Base-by-base conservation (phyloP, 2,888 invertebrate species). In the Exocentrus adspersus region DNA sequence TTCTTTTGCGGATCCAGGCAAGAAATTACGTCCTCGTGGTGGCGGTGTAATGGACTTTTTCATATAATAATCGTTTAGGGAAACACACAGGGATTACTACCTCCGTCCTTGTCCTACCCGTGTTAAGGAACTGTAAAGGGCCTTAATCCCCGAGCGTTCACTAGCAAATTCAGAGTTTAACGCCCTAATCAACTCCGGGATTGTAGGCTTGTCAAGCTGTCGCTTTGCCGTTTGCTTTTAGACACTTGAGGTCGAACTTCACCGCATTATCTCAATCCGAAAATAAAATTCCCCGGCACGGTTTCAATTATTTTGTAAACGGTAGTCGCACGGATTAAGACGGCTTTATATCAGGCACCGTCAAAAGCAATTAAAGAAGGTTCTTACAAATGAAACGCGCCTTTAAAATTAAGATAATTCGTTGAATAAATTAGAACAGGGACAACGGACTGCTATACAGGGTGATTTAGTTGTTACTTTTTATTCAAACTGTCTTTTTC, bases 161-260 rank as follows among this genome's bases (percentile, higher is more conserved):
- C 7, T 24, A 3, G 24, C 7, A 24, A 24, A 24, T 24, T 24
- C 24, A 24, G 24, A 37, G 37, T 12, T 37, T 37, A 37, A 37
- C 37, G 37, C 37, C 37, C 37, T 12, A n/a, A 37, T 37, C 37
- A 37, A 37, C 37, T 14, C 37, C 37, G 14, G 37, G 37, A 32
- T 37, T 37, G n/a, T 37, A 37, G 14, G n/a, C 37, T 37, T 37
- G 37, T 37, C 37, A 37, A 37, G 37, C 37, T 37, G 37, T 37
- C 37, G 37, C 37, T 12, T 37, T 37, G 12, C 12, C 12, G 37
- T 37, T 37, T 37, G 37, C n/a, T 37, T 37, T 14, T 37, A 37
- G n/a, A n/a, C 12, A 37, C 37, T 37, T 37, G 37, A 37, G 37
- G 37, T 37, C 12, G 37, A 37, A 37, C 37, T n/a, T 37, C 37